These are phyloP conservation scores for Byasa hedistus DNA, from an alignment of 2,888 invertebrate genomes.

Conservation along the genomic window DNA sequence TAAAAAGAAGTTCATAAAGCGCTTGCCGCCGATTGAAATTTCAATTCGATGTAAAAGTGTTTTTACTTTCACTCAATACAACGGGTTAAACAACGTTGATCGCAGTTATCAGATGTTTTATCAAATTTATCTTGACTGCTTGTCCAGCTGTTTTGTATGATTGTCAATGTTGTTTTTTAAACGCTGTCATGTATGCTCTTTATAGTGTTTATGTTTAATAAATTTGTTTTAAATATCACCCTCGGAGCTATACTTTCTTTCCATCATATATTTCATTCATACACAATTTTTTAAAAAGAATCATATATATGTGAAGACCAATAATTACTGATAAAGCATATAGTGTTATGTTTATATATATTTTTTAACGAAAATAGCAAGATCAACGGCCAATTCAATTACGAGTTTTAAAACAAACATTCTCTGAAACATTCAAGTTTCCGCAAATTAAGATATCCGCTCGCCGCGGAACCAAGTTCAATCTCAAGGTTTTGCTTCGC, in stretches of 20 bases:
- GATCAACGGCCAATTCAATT: background rate
- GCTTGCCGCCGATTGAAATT: conserved; percentile 25
- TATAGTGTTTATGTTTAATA: too few species aligned
- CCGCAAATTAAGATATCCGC: conserved; percentile 10
- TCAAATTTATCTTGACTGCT: conserved; percentile 27
- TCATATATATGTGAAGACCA: background rate
- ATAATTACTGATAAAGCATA: background rate
- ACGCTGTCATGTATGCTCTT: conserved; percentile 3
- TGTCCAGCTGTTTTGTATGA: conserved; percentile 14
- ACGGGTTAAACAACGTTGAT: conserved; percentile 19
- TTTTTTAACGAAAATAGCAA: background rate
- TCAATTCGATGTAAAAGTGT: conserved; percentile 19
- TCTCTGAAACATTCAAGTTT: conserved; percentile 20
- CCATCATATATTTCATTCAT: too few species aligned
- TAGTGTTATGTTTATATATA: background rate
- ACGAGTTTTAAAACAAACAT: background rate
- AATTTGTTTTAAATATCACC: too few species aligned
- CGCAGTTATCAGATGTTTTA: conserved; percentile 21
- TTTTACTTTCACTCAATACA: conserved; percentile 27
- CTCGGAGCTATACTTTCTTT: too few species aligned
- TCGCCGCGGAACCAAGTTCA: conserved; percentile 25
- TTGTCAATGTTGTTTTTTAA: conserved; percentile 27
- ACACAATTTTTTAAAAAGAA: too few species aligned
- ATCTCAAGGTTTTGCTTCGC: conserved; percentile 21
- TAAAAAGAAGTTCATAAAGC: conserved; percentile 8